A percentile compares a stretch with the other conserved stretches of the same genome.
Evolutionary conservation across 2,888 invertebrate species (phyloP).

Genomic region (Cosmorhoe ocellata): DNA sequence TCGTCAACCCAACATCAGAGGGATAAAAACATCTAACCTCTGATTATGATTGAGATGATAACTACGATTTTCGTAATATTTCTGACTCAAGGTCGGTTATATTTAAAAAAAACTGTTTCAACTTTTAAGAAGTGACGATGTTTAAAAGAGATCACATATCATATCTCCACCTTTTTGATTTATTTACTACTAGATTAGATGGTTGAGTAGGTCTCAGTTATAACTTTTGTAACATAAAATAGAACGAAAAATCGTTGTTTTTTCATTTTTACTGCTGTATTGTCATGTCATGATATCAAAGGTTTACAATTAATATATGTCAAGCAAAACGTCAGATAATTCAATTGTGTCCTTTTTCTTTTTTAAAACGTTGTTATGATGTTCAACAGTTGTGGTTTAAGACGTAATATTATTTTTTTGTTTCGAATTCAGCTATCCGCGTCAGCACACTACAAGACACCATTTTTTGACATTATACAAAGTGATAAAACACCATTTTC

Average conservation of each 20-base stretch:
- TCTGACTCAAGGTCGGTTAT: conserved; percentile 6
- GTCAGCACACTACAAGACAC: no score
- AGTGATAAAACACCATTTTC: no score
- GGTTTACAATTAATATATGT: not conserved
- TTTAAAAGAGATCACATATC: not conserved
- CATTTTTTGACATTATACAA: no score
- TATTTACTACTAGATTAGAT: not conserved
- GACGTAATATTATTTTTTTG: no score
- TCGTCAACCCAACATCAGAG: conserved; percentile 9
- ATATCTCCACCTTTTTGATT: not conserved
- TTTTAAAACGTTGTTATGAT: no score
- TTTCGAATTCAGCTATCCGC: no score
- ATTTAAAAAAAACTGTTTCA: conserved; percentile 1
- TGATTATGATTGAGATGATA: conserved; percentile 10
- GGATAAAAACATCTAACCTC: not conserved
- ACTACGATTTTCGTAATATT: not conserved
- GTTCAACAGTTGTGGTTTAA: no score
- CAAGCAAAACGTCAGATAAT: not conserved
- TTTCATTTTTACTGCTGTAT: not conserved
- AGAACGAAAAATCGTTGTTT: no score
- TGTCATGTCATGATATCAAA: conserved; percentile 3
- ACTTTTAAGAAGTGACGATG: not conserved
- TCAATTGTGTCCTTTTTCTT: no score
- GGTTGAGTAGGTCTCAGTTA: not conserved
- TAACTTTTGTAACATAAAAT: not conserved